Conservation (phyloP, 1,140 invertebrate species). For the Diorhabda sublineata region DNA sequence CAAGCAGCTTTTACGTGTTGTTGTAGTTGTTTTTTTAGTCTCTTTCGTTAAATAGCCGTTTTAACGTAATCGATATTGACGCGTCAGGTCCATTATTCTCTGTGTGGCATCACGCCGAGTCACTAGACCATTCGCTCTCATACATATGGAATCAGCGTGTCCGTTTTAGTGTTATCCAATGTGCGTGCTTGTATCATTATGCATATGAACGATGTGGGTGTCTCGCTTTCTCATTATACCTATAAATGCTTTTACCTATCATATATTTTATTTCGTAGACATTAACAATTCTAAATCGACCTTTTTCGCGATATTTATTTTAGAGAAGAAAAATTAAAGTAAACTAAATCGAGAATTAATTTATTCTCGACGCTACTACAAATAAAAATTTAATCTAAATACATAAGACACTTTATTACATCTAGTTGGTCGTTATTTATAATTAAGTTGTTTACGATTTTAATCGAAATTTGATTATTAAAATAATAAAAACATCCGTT, state of each 20-base stretch:
- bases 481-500: too few relatives aligned
- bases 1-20: too few relatives aligned
- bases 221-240: slow-evolving; percentile 11
- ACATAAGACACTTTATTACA: too few relatives aligned
- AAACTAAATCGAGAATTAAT: too few relatives aligned
- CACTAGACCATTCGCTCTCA: slow-evolving; percentile 16
- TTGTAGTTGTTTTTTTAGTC: background rate
- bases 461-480: too few relatives aligned
- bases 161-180: slow-evolving; percentile 17
- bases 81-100: slow-evolving; percentile 25
- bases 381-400: too few relatives aligned
- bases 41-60: background rate
- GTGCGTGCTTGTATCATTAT: slow-evolving; percentile 28
- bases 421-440: too few relatives aligned
- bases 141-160: slow-evolving; percentile 23
- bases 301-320: too few relatives aligned
- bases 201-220: slow-evolving; percentile 29
- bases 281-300: too few relatives aligned
- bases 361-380: too few relatives aligned
- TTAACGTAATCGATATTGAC: slow-evolving; percentile 24
- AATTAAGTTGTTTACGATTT: too few relatives aligned
- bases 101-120: slow-evolving; percentile 25
- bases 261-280: background rate
- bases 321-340: too few relatives aligned
- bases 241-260: background rate